Conservation (phyloP, 2,888 invertebrate species). For the Leptarthrus brevirostris region DNA sequence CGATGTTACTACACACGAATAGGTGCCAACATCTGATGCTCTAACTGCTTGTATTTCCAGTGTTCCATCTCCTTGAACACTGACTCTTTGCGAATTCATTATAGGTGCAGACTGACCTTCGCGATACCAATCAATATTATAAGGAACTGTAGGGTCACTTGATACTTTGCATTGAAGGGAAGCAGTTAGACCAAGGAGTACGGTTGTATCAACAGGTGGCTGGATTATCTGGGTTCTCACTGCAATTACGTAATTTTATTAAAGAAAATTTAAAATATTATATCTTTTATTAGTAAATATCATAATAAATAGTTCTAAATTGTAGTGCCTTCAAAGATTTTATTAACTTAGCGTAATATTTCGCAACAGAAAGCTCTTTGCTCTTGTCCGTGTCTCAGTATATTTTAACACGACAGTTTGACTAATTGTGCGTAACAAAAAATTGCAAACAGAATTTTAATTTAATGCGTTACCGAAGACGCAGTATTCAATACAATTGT, state of each 20-base stretch:
- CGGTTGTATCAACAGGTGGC: slow-evolving; percentile 91
- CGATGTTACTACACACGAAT: slow-evolving; percentile 89
- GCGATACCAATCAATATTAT: slow-evolving; percentile 89
- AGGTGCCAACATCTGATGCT: slow-evolving; percentile 93
- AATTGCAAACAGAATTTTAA: too few species aligned
- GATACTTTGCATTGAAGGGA: slow-evolving; percentile 94
- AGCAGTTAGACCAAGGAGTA: slow-evolving; percentile 92
- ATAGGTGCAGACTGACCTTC: slow-evolving; percentile 78
- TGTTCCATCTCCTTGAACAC: slow-evolving; percentile 83
- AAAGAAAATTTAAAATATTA: not conserved
- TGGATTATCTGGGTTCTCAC: slow-evolving; percentile 94
- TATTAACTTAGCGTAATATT: too few species aligned
- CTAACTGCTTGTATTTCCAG: slow-evolving; percentile 89
- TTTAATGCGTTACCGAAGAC: too few species aligned
- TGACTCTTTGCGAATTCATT: slow-evolving; percentile 76
- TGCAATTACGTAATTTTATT: slow-evolving; percentile 59
- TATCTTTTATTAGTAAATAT: too few species aligned
- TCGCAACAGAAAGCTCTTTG: too few species aligned
- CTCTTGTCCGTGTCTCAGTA: too few species aligned
- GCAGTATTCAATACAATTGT: too few species aligned
- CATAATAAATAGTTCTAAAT: too few species aligned
- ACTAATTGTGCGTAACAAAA: too few species aligned
- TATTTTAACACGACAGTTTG: too few species aligned
- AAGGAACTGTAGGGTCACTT: slow-evolving; percentile 88
- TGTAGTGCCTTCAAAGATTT: too few species aligned